Evolutionary conservation across 35 echinoderm and acorn worm genomes (phyloP).

Genomic region (Holothuria glaberrima): DNA sequence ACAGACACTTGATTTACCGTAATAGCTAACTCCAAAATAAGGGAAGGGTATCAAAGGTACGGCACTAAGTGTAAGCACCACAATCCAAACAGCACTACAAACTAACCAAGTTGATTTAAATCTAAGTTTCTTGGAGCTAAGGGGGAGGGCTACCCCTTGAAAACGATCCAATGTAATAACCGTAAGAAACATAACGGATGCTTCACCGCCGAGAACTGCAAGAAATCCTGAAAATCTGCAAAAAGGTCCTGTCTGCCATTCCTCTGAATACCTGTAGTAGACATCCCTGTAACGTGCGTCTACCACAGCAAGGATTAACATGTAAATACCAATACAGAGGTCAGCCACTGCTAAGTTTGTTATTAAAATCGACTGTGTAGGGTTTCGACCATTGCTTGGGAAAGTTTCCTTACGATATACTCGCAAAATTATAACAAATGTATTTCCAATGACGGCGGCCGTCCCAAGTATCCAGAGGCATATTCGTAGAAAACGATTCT

Average conservation of each 20-base stretch:
- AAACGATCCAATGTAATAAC: slow-evolving; percentile 66
- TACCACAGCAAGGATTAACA: slow-evolving; percentile 58
- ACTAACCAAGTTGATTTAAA: slow-evolving; percentile 13
- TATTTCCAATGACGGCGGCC: slow-evolving; percentile 82
- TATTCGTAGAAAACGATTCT: slow-evolving; percentile 76
- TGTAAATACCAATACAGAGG: slow-evolving; percentile 61
- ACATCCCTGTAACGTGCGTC: slow-evolving; percentile 55
- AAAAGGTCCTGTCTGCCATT: slow-evolving; percentile 30
- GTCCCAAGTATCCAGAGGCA: slow-evolving; percentile 89
- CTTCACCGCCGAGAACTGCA: slow-evolving; percentile 57
- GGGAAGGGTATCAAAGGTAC: slow-evolving; percentile 43
- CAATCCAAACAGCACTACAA: slow-evolving; percentile 5
- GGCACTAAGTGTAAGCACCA: slow-evolving; percentile 28
- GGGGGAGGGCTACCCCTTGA: slow-evolving; percentile 53
- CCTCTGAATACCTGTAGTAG: slow-evolving; percentile 50
- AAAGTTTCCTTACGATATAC: slow-evolving; percentile 36
- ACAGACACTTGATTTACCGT: slow-evolving; percentile 59
- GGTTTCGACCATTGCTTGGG: not conserved
- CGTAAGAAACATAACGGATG: slow-evolving; percentile 52
- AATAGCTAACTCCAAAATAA: slow-evolving; percentile 32
- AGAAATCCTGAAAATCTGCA: slow-evolving; percentile 64
- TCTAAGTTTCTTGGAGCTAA: not conserved
- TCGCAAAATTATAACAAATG: slow-evolving; percentile 84
- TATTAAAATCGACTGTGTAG: slow-evolving; percentile 36
- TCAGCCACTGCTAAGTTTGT: slow-evolving; percentile 63